Evolutionary conservation across 2,888 invertebrate genomes (phyloP), one percentile per base, ranked within the genome.

Genomic region (Rhynchonema sp.): DNA sequence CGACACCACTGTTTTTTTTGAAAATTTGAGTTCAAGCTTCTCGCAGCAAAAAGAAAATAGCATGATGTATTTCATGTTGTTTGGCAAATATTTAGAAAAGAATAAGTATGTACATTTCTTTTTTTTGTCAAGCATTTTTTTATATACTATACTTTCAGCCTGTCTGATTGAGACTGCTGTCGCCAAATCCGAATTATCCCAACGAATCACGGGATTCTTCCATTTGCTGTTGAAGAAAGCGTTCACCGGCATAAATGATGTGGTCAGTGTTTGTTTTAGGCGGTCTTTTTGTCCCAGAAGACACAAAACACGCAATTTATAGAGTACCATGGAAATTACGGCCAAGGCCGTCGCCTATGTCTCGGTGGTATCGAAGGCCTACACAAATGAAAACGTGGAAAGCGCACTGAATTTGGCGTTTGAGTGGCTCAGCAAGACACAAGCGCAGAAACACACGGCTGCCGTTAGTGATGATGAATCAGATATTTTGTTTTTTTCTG

Each of bases 311-410:
- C n/a, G n/a, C n/a, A n/a, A 52, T 20, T 55, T 55, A 6, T 22
- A 55, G 0, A 84, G 84, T 23, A 88, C 94, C 0, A 91, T 94
- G 87, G 91, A 94, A 77, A 79, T 94, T 66, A 89, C 92, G 2
- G 91, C 94, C 1, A 87, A 88, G 72, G 92, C 94, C 2, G 84
- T 96, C 65, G 94, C 92, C 0, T 86, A 87, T 66, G 77, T 98
- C 59, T 92, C 70, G 52, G 64, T 92, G 1, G 80, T 89, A 0
- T 77, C 77, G 9, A 92, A 92, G 22, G 88, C 90, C 0, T 89
- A 88, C 74, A 86, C 92, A 30, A 87, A 90, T 0, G 91, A 92
- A 72, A 91, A 92, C 73, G 91, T 96, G n/a, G 92, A 94, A 70
- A 91, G 91, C 78, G 92, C 94, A 77, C 88, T 94, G 1, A 90